These are phyloP conservation scores for Fistularia commersonii DNA, from an alignment of 2,797 vertebrate genomes.

Conservation along the genomic window DNA sequence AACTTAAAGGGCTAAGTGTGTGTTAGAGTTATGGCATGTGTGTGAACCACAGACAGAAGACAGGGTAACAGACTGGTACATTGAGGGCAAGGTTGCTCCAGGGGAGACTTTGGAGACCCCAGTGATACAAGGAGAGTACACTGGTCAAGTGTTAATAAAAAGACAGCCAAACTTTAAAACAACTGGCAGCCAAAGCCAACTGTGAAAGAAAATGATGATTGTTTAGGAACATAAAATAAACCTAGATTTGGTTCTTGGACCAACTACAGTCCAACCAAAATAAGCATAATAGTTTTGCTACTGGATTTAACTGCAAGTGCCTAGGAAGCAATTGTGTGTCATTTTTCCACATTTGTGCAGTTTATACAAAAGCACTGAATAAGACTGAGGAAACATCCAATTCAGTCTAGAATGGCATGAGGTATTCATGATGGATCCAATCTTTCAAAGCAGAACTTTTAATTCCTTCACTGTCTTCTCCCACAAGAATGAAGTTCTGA, in stretches of 20 bases:
- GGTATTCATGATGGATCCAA: too few relatives aligned
- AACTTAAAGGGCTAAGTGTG: slow-evolving; percentile 40
- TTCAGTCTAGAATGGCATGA: too few relatives aligned
- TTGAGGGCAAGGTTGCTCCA: slow-evolving; percentile 14
- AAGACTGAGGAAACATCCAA: too few relatives aligned
- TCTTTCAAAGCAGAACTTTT: too few relatives aligned
- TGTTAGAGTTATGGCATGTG: neutral
- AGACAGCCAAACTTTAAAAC: neutral
- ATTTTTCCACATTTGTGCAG: too few relatives aligned
- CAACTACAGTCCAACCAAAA: too few relatives aligned
- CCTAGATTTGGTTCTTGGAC: neutral
- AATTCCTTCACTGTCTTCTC: too few relatives aligned
- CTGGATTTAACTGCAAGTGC: neutral
- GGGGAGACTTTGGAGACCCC: slow-evolving; percentile 18
- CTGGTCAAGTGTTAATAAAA: slow-evolving; percentile 9
- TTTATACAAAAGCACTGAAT: too few relatives aligned
- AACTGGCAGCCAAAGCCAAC: slow-evolving; percentile 15
- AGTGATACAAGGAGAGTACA: slow-evolving; percentile 15
- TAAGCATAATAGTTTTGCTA: too few relatives aligned
- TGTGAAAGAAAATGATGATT: slow-evolving; percentile 2
- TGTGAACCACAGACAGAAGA: slow-evolving; percentile 7
- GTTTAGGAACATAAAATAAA: neutral
- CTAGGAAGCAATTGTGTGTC: too few relatives aligned
- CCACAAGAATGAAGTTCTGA: too few relatives aligned
- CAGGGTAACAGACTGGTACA: slow-evolving; percentile 17